Evolutionary conservation across 92 coral and sea anemone genomes (phyloP), one percentile per base, ranked within the genome.

Genomic region (Epizoanthus illoricatus): DNA sequence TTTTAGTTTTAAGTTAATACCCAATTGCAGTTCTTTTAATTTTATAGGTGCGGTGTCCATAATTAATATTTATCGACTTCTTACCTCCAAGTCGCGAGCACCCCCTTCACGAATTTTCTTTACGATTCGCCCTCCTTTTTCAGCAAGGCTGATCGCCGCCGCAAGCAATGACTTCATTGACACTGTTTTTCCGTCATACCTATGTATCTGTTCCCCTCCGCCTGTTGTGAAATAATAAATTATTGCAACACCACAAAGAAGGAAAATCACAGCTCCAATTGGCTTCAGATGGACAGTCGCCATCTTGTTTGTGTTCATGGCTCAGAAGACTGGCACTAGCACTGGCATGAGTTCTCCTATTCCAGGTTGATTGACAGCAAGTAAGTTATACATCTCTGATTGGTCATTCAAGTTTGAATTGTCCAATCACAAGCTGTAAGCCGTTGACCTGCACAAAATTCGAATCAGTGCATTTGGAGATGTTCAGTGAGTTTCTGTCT

Each of bases 211-310:
- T 20, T 63, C 82, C 16, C 82, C 82, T 63, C 82, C 82, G 36
- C 82, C 82, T n/a, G 82, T 78, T 20, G 82, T 78, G 41, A 78
- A 78, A 78, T 78, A 78, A 63, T 63, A 63, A 78, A 78, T 20
- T 45, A 78, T 64, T 62, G 82, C 71, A 47, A 78, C 13, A 0
- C 82, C 82, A 20, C 82, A 78, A 78, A 78, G 82, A 19, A 63
- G 24, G 43, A 78, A 78, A 40, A 78, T 63, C 5, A 78, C 67
- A 18, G 42, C 82, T 17, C 82, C 82, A 23, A 78, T 63, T 0
- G 82, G 82, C 20, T 78, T 78, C 40, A 78, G 54, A 21, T 78
- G 82, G 7, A 78, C 71, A 33, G 71, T 23, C 23, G 82, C 71
- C 82, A 78, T 78, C 16, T 63, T 78, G 42, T 78, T 78, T 45